Evolutionary conservation across 2,113 vertebrate species (phyloP), one percentile per base, ranked within the genome.

Genomic region (Gopherus flavomarginatus): DNA sequence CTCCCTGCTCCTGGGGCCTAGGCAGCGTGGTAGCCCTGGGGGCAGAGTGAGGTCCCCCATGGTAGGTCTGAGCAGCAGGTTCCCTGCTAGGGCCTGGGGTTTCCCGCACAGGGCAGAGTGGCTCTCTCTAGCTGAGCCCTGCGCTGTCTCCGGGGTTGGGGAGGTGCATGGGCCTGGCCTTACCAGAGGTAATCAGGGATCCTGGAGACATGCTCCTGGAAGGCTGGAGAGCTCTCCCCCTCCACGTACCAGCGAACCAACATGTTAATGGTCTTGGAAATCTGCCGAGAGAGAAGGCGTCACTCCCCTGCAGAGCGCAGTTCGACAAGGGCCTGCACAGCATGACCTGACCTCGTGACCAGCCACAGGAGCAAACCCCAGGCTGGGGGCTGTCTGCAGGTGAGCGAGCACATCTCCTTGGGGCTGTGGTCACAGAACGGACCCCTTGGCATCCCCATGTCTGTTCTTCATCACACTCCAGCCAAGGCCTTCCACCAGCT

Each of bases 201-300:
- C 95, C 99, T 98, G 92, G 98, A 98, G 80, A 99, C 98, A 0
- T 99, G 99, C 83, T 99, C 99, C 97, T 98, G 98, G 95, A 99
- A 99, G 79, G 86, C 98, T 10, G 97, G 9, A 19, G 99, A 99
- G 42, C 98, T 65, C 0, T 99, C 98, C 50, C 99, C 99, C 1
- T 99, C 99, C 87, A 98, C 97, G 0, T 98, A 93, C 99, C 99
- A 99, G 90, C 99, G 98, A 83, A 99, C 99, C 79, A 99, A 96
- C 99, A 99, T 99, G 96, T 99, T 99, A 96, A 99, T 99, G 0
- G 98, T 99, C 97, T 99, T 99, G 0, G 99, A 99, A 95, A 99
- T 99, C 99, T 99, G 97, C 47, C 44, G 62, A 49, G 0, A 85
- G 22, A 93, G 26, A n/a, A 86, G 27, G 13, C 47, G 88, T 95